phyloP scores from a whole-genome alignment of 2,113 vertebrate species.

The Paradisaea rubra region DNA sequence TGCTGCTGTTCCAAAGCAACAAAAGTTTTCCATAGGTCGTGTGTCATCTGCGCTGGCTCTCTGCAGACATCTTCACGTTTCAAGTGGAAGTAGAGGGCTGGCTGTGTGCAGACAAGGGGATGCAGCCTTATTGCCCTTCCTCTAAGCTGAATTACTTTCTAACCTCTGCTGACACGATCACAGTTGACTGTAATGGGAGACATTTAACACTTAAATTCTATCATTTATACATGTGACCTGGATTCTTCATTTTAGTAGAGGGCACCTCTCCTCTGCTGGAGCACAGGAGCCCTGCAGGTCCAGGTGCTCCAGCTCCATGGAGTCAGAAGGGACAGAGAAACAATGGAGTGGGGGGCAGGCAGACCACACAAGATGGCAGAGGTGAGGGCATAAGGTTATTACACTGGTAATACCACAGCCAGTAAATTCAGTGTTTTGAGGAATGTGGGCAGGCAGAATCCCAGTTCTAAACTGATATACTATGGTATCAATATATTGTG shows the following conservation, averaged over 20 bases:
- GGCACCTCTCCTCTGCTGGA: not conserved
- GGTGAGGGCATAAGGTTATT: not conserved
- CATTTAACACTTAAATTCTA: not conserved
- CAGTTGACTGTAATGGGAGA: not conserved
- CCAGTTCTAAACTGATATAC: not conserved
- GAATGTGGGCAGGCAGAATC: not conserved
- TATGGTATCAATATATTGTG: too few species aligned
- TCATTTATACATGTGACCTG: not conserved
- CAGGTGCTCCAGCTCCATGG: not conserved
- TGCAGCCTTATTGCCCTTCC: not conserved
- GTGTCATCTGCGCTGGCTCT: fast-evolving
- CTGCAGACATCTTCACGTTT: fast-evolving
- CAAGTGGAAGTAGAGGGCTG: not conserved
- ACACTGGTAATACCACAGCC: not conserved
- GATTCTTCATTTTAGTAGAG: not conserved
- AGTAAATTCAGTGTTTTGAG: not conserved
- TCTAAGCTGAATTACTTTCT: not conserved
- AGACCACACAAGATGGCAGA: not conserved
- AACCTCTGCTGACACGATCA: not conserved
- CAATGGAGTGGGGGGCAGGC: not conserved
- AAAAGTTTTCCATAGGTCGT: not conserved
- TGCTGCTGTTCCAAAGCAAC: not conserved
- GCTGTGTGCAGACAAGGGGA: not conserved
- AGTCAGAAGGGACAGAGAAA: not conserved
- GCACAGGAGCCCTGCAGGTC: not conserved